Evolutionary conservation across 2,113 vertebrate species (phyloP).

Genomic region (Apeltes quadracus): DNA sequence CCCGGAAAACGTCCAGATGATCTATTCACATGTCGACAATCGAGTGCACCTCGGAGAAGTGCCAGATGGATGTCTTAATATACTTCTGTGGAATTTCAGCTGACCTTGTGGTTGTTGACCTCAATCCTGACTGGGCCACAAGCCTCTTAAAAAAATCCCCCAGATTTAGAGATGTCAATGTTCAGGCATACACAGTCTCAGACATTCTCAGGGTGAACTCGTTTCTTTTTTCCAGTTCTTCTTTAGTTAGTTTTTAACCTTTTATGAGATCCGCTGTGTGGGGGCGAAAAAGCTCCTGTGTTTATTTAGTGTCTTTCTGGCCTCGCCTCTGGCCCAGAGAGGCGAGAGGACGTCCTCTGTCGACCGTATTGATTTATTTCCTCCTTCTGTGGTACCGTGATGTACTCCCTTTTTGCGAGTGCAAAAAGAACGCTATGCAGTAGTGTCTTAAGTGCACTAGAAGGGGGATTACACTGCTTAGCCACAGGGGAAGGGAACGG

Average conservation of each 20-base stretch:
- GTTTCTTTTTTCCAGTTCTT: constrained; percentile 21
- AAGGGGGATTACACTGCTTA: constrained; percentile 47
- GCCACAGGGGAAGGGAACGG: constrained; percentile 26
- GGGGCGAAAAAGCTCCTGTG: constrained; percentile 2
- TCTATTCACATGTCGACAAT: constrained; percentile 54
- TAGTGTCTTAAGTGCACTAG: constrained; percentile 21
- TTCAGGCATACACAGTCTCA: constrained; percentile 46
- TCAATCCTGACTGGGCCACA: constrained; percentile 65
- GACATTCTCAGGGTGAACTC: constrained; percentile 45
- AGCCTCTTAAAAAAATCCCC: constrained; percentile 63
- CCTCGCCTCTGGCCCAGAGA: constrained; percentile 46
- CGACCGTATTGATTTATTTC: constrained; percentile 57
- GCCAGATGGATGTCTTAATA: constrained; percentile 70
- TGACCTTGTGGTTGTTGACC: constrained; percentile 72
- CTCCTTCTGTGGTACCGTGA: constrained; percentile 31
- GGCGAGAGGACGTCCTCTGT: constrained; percentile 59
- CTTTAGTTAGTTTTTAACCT: constrained; percentile 12
- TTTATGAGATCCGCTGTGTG: background rate
- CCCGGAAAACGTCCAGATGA: constrained; percentile 13
- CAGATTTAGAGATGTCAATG: constrained; percentile 65
- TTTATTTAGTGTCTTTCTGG: constrained; percentile 42
- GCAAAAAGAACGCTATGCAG: constrained; percentile 37
- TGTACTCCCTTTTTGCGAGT: constrained; percentile 27
- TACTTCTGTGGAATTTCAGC: constrained; percentile 62
- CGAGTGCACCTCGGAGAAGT: constrained; percentile 34